Conservation (phyloP, 2,797 vertebrate species). For the Glyptemys insculpta region DNA sequence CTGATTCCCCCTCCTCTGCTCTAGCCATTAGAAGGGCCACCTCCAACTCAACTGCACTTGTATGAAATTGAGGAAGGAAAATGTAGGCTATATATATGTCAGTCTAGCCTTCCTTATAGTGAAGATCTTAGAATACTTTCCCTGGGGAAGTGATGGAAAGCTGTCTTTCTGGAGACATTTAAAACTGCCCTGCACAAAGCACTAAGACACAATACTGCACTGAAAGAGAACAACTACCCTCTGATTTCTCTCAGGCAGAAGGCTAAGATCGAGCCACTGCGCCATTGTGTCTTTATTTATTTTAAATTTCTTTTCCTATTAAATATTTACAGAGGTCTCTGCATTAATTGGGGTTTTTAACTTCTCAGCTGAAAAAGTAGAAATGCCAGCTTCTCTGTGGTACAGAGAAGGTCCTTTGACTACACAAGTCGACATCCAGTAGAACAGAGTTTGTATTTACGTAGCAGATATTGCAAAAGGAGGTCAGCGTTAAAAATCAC, state of each 20-base stretch:
- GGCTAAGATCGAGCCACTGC: background rate
- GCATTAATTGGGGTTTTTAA: background rate
- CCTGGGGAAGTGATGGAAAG: background rate
- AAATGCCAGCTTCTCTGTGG: background rate
- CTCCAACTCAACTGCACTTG: background rate
- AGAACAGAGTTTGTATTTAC: background rate
- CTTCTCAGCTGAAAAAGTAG: background rate
- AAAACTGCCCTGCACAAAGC: background rate
- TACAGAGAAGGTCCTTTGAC: background rate
- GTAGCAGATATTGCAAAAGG: background rate
- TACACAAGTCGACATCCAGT: background rate
- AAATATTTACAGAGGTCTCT: background rate
- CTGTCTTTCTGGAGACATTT: background rate
- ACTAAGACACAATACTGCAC: background rate
- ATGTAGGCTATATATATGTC: background rate
- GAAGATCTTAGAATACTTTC: background rate
- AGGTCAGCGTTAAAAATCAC: background rate
- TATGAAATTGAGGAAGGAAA: background rate
- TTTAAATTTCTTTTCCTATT: background rate
- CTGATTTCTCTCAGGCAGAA: background rate
- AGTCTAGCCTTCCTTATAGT: background rate
- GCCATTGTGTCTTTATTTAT: background rate
- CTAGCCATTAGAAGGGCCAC: background rate
- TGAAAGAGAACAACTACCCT: background rate
- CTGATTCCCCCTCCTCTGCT: background rate